Percentiles rank a stretch among this genome's conserved stretches.
Conservation (phyloP, 2,888 invertebrate genomes). For the Lacanobia wlatinum region DNA sequence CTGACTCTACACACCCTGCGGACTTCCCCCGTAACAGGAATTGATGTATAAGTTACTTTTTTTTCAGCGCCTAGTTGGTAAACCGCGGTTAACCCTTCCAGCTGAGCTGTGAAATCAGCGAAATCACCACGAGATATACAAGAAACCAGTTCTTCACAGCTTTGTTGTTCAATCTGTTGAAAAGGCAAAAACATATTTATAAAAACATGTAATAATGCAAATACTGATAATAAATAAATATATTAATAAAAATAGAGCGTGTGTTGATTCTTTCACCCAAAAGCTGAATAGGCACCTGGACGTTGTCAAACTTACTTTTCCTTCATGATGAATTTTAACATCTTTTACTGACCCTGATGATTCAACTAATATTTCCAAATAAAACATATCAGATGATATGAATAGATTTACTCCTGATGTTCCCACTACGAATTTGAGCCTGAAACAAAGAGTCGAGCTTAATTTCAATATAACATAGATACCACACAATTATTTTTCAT, state of each 20-base stretch:
- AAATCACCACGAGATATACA: conserved; percentile 97
- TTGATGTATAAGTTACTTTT: conserved; percentile 87
- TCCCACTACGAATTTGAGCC: conserved; percentile 96
- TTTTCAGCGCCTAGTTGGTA: conserved; percentile 98
- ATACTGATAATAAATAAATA: conserved; percentile 4
- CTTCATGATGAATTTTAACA: conserved; percentile 97
- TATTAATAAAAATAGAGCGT: background rate
- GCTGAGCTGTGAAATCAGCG: conserved; percentile 97
- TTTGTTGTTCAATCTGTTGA: conserved; percentile 93
- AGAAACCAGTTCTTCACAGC: conserved; percentile 96
- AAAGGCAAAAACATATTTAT: background rate
- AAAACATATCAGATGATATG: conserved; percentile 99
- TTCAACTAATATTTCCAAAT: conserved; percentile 97
- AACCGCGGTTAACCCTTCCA: conserved; percentile 97
- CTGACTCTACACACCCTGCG: conserved; percentile 62
- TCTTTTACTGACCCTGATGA: conserved; percentile 96
- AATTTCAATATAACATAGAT: background rate
- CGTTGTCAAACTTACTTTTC: conserved; percentile 90
- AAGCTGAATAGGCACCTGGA: conserved; percentile 17
- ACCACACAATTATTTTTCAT: background rate
- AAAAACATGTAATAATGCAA: background rate
- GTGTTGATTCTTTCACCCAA: conserved; percentile 13
- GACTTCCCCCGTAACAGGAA: conserved; percentile 63
- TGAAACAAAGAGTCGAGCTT: conserved; percentile 76
- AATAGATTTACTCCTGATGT: conserved; percentile 95